Evolutionary conservation across 2,888 invertebrate species (phyloP).

Genomic region (Campopleginae sp.): DNA sequence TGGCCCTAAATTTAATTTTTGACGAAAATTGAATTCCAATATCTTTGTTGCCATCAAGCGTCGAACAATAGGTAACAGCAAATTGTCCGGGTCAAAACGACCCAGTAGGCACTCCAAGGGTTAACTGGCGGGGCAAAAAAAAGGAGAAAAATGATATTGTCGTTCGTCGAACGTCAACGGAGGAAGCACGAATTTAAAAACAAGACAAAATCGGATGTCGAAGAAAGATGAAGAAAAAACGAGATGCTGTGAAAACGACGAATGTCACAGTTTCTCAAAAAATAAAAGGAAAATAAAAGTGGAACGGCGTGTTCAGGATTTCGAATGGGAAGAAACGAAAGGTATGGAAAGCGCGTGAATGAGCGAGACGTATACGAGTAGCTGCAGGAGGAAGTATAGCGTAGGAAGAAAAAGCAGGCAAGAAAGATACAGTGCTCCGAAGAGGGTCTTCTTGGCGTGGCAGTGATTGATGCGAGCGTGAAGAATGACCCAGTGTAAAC

Average conservation of each 20-base stretch:
- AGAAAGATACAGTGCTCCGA: conserved; percentile 52
- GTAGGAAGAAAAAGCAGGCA: conserved; percentile 52
- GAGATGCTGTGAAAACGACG: conserved; percentile 56
- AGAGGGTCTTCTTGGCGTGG: conserved; percentile 74
- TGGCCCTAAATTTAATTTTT: too few species aligned
- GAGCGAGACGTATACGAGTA: conserved; percentile 22
- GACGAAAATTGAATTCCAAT: too few species aligned
- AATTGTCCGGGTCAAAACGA: too few species aligned
- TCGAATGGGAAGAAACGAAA: conserved; percentile 32
- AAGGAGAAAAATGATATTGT: background rate
- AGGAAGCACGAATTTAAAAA: background rate
- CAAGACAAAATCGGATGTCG: conserved; percentile 55
- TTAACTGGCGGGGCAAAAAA: background rate
- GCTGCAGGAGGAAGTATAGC: conserved; percentile 28
- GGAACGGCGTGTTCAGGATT: conserved; percentile 33
- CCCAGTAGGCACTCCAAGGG: too few species aligned
- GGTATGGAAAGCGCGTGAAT: conserved; percentile 24
- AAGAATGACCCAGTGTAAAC: conserved; percentile 82
- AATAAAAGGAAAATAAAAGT: conserved; percentile 23
- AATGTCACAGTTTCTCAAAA: conserved; percentile 45
- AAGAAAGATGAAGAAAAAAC: conserved; percentile 28
- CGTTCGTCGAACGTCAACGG: background rate
- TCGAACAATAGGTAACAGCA: too few species aligned
- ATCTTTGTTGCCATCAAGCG: too few species aligned
- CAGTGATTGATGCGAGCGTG: conserved; percentile 82